Evolutionary conservation across 1,140 invertebrate genomes (phyloP), one percentile per base, ranked within the genome.

Genomic region (Drosophila sturtevanti): DNA sequence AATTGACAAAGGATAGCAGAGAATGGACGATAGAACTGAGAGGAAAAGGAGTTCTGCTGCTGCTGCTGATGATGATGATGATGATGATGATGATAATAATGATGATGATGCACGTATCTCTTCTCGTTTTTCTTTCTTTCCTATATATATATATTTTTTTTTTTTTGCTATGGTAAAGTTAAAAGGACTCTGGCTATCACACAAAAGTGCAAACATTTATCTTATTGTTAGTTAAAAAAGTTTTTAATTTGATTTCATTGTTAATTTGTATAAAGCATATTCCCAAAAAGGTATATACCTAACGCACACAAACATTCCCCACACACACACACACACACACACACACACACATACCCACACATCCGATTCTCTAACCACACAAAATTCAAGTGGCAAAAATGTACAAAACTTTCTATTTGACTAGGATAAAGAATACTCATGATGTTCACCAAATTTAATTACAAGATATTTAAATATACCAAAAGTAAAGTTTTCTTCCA

Each of bases 241-340:
- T 48, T 77, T 77, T 77, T 77, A 77, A 77, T 73, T 77, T 74
- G 71, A 77, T 69, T 69, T 74, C 64, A 63, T 72, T 75, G 63
- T 63, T 63, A 75, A 72, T 75, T 67, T 69, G 63, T 65, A 48
- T 48, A 48, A 48, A 48, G 16, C 18, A n/a, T 38, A n/a, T n/a
- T 38, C n/a, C n/a, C n/a, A n/a, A n/a, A n/a, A n/a, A n/a, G n/a
- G n/a, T n/a, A n/a, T n/a, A n/a, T n/a, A n/a, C n/a, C n/a, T n/a
- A n/a, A n/a, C n/a, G 37, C 37, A 38, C 4, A 24, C 4, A 38
- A 3, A 48, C 9, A 3, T 48, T 21, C 7, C 14, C 14, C 9
- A 14, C 9, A 18, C 41, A 44, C 14, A 16, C 41, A 16, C 41
- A 44, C 4, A 14, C 16, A 21, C 41, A 21, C 16, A 48, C 41